Evolutionary conservation across 2,888 invertebrate species (phyloP).

Genomic region (Ochropleura plecta): DNA sequence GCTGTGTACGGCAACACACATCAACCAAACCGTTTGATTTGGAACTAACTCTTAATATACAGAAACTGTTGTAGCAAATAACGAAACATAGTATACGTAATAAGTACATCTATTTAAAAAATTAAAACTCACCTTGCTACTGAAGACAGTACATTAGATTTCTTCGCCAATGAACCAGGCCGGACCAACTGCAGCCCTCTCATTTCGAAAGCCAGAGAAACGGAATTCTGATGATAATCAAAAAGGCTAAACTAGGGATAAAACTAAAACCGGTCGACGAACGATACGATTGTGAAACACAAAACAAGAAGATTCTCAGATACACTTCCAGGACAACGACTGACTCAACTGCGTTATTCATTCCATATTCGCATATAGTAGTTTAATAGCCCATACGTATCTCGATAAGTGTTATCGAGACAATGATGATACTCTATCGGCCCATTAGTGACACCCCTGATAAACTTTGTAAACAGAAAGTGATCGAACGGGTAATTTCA

Average conservation of each 20-base stretch:
- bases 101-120: neutral
- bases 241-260: neutral
- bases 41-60: neutral
- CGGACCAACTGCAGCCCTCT: constrained; percentile 67
- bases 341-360: constrained; percentile 37
- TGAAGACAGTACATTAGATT: constrained; percentile 66
- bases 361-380: constrained; percentile 44
- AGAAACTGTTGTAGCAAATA: neutral
- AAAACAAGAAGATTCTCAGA: neutral
- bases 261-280: neutral
- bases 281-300: too few species aligned
- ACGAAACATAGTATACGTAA: neutral
- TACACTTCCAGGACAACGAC: constrained; percentile 16
- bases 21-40: neutral
- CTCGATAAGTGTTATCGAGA: constrained; percentile 74
- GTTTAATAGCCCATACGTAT: constrained; percentile 51
- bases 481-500: constrained; percentile 82
- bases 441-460: constrained; percentile 79
- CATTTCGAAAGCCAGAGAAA: constrained; percentile 17
- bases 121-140: constrained; percentile 69
- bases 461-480: constrained; percentile 79
- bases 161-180: constrained; percentile 59
- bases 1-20: too few species aligned
- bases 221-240: neutral
- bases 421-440: constrained; percentile 82